phyloP scores from a whole-genome alignment of 2,113 vertebrate genomes.

The Barnardius zonarius region DNA sequence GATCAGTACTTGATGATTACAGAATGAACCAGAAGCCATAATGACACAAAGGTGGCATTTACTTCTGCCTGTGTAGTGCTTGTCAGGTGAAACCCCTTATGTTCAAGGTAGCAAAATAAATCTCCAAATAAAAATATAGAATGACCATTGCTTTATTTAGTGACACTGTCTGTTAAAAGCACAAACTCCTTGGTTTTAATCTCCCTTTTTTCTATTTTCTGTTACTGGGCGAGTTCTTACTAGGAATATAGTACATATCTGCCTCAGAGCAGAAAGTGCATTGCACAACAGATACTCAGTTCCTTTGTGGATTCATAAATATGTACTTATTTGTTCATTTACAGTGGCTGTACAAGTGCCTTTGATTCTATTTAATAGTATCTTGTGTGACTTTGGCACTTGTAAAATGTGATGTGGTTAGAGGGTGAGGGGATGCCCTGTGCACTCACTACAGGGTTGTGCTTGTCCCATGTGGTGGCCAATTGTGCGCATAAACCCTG shows the following conservation, averaged over 20 bases:
- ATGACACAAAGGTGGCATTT: background rate
- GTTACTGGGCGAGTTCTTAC: background rate
- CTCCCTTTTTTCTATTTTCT: background rate
- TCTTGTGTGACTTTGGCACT: background rate
- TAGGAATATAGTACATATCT: background rate
- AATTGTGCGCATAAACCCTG: background rate
- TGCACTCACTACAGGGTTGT: rapidly evolving
- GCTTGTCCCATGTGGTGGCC: rapidly evolving
- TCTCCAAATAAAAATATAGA: background rate
- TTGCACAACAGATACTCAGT: background rate
- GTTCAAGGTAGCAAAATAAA: background rate
- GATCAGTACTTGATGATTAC: background rate
- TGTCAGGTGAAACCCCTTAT: background rate
- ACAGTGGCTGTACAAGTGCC: background rate
- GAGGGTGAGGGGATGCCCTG: background rate
- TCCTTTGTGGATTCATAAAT: background rate
- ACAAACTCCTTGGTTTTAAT: background rate
- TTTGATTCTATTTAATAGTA: background rate
- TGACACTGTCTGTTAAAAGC: background rate
- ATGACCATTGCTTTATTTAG: background rate
- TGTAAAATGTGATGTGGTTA: background rate
- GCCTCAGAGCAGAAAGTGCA: background rate
- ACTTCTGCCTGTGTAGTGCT: background rate
- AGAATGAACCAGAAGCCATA: background rate
- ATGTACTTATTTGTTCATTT: background rate